phyloP scores from a whole-genome alignment of 1,140 invertebrate species.

The Cotesia vestalis region DNA sequence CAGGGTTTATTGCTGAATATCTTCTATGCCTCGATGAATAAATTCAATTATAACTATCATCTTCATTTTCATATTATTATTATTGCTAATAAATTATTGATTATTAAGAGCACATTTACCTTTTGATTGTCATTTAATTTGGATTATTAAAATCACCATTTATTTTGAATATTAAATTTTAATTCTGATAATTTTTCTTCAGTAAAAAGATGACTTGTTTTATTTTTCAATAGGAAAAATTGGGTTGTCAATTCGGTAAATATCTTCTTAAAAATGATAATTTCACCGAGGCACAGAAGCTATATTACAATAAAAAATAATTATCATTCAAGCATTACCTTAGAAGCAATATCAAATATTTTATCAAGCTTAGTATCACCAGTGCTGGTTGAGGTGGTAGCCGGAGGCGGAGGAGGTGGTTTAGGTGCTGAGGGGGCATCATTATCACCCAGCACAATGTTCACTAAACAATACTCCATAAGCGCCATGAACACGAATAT shows the following conservation, averaged over 20 bases:
- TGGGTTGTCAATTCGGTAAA: too few species aligned
- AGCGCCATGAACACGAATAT: constrained; percentile 92
- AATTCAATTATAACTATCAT: background rate
- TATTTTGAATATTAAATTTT: too few species aligned
- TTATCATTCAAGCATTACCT: constrained; percentile 55
- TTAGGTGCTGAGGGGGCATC: constrained; percentile 67
- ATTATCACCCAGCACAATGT: constrained; percentile 84
- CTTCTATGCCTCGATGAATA: constrained; percentile 46
- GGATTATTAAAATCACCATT: too few species aligned
- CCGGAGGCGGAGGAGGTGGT: constrained; percentile 52
- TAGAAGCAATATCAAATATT: constrained; percentile 68
- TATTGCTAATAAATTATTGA: background rate
- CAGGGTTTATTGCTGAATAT: constrained; percentile 31
- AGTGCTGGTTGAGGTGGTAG: constrained; percentile 54
- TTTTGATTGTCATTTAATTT: background rate
- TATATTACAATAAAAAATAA: constrained; percentile 18
- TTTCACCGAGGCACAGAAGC: constrained; percentile 48
- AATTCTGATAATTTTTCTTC: too few species aligned
- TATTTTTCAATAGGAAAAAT: too few species aligned
- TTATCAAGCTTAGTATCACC: constrained; percentile 64
- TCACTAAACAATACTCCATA: constrained; percentile 93
- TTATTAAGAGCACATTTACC: constrained; percentile 2
- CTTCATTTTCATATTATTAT: too few species aligned
- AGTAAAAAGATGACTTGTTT: too few species aligned
- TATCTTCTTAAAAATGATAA: background rate